Conservation (phyloP, 2,888 invertebrate species). For the Meandrusa payeni region DNA sequence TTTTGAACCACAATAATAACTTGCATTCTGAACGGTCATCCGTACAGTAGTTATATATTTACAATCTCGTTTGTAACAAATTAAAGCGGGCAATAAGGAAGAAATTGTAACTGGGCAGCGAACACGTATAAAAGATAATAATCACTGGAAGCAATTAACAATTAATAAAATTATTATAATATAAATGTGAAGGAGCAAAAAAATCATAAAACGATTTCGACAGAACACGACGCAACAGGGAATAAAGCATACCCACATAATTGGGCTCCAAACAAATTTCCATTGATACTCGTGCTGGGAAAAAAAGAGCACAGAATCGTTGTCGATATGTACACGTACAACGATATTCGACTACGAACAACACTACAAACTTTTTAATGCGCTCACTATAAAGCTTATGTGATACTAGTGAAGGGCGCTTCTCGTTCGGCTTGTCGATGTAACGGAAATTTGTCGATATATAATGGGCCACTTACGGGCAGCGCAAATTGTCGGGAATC, state of each 20-base stretch:
- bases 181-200: conserved; percentile 25
- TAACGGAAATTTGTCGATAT: conserved; percentile 46
- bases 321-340: conserved; percentile 67
- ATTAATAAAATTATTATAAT: conserved; percentile 28
- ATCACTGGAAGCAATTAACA: conserved; percentile 17
- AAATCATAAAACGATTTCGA: conserved; percentile 42
- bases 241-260: conserved; percentile 70
- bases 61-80: conserved; percentile 3
- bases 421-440: conserved; percentile 25
- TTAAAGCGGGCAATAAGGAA: conserved; percentile 5
- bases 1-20: too few relatives aligned
- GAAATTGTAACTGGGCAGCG: conserved; percentile 2
- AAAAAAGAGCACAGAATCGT: conserved; percentile 68
- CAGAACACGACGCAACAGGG: conserved; percentile 48
- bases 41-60: too few relatives aligned
- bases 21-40: too few relatives aligned
- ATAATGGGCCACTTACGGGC: conserved; percentile 77
- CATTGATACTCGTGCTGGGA: conserved; percentile 79
- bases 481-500: conserved; percentile 75
- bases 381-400: not conserved
- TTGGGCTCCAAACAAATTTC: conserved; percentile 74
- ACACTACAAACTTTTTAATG: conserved; percentile 35
- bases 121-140: conserved; percentile 4
- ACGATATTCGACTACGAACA: conserved; percentile 59
- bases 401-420: conserved; percentile 7